These are phyloP conservation scores for Eulemur rufifrons DNA, from an alignment of 2,113 vertebrate species.

Conservation along the genomic window DNA sequence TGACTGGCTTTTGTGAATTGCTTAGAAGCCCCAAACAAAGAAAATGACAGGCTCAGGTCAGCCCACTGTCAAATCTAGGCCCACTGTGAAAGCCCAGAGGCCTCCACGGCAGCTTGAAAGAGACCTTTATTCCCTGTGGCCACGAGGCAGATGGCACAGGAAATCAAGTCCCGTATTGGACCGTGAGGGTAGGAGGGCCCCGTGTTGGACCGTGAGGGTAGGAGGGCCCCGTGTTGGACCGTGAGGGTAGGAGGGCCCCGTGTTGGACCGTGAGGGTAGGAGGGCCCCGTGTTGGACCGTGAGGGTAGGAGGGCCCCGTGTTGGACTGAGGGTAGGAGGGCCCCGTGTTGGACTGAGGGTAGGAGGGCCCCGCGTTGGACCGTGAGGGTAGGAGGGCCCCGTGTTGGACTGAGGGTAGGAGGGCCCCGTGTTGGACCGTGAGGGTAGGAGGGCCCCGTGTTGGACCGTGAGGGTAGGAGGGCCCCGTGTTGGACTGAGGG, in stretches of 20 bases:
- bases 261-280: neutral
- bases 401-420: neutral
- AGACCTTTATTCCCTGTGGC: neutral
- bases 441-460: too few species aligned
- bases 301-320: neutral
- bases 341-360: neutral
- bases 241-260: neutral
- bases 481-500: neutral
- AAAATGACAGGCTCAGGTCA: neutral
- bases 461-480: neutral
- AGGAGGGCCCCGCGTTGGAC: neutral
- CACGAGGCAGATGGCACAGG: neutral
- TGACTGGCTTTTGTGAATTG: neutral
- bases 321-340: neutral
- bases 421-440: too few species aligned
- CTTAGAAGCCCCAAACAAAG: neutral
- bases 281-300: neutral
- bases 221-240: neutral
- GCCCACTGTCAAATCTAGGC: neutral
- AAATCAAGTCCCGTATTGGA: neutral
- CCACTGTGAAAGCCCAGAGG: neutral
- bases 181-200: neutral
- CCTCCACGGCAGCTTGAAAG: neutral
- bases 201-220: neutral
- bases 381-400: neutral